Conservation (phyloP, 2,797 vertebrate species). For the Acipenser oxyrinchus region DNA sequence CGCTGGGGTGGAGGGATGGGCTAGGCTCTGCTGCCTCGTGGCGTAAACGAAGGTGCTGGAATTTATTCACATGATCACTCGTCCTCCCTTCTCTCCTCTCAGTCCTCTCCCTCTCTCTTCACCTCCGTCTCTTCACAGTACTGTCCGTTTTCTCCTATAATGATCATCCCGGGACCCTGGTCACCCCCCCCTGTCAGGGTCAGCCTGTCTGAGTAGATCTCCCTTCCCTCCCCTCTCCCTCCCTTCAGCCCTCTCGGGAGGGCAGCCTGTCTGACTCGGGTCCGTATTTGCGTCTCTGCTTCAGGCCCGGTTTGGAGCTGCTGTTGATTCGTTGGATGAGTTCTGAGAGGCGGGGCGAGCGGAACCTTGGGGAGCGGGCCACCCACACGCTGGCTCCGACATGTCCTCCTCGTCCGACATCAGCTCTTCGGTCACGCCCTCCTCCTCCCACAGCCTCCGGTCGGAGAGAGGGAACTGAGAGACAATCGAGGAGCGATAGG, state of each 20-base stretch:
- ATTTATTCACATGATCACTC: constrained; percentile 32
- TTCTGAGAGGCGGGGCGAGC: constrained; percentile 44
- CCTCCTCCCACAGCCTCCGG: constrained; percentile 41
- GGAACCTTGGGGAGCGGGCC: constrained; percentile 49
- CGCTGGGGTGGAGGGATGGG: no score
- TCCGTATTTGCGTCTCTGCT: constrained; percentile 49
- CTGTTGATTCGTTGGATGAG: constrained; percentile 54
- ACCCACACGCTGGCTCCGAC: constrained; percentile 56
- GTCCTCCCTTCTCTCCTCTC: background rate
- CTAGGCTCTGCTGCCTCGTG: no score
- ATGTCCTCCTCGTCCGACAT: constrained; percentile 61
- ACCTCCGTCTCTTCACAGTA: constrained; percentile 39
- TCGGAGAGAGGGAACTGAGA: constrained; percentile 47
- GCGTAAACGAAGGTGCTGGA: no score
- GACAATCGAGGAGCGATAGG: constrained; percentile 49
- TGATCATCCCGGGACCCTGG: constrained; percentile 22
- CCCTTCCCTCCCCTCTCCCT: no score
- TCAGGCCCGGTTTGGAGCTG: constrained; percentile 53
- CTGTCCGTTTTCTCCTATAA: constrained; percentile 21
- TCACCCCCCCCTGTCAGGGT: no score
- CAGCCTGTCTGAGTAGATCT: no score
- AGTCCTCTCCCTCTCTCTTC: constrained; percentile 49
- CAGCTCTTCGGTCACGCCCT: constrained; percentile 49
- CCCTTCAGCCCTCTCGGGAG: constrained; percentile 38
- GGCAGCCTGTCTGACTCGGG: constrained; percentile 48